A percentile compares a stretch with the other conserved stretches of the same genome.
phyloP scores from a whole-genome alignment of 2,888 invertebrate species.

The Miltochrista miniata region DNA sequence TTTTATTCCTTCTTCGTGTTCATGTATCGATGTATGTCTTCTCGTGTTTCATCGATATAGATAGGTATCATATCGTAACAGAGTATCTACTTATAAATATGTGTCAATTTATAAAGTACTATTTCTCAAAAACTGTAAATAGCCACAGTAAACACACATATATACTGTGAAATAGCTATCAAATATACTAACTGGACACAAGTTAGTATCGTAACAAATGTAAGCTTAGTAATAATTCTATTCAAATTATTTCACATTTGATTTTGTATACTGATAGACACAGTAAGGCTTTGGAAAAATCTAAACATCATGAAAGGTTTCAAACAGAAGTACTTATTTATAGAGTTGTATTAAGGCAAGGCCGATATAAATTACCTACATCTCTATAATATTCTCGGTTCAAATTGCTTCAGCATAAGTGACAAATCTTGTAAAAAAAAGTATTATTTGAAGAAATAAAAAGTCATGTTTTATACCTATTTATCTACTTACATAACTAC shows the following conservation, averaged over 20 bases:
- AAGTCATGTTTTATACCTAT: no score
- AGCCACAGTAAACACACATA: no score
- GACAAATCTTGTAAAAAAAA: neutral
- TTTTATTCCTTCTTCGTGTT: slow-evolving; percentile 39
- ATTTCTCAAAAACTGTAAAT: slow-evolving; percentile 10
- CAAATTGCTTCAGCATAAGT: neutral
- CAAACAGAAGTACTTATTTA: neutral
- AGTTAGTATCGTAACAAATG: no score
- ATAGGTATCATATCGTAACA: slow-evolving; percentile 22
- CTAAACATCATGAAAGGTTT: neutral
- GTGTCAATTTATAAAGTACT: slow-evolving; percentile 10
- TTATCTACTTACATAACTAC: no score
- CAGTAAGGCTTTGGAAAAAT: no score
- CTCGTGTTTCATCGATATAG: slow-evolving; percentile 23
- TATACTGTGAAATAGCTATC: no score
- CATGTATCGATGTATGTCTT: slow-evolving; percentile 19
- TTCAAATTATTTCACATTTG: no score
- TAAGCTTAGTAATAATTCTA: neutral
- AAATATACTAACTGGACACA: neutral
- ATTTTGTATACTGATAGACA: no score
- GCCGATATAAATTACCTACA: no score
- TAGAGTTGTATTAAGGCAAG: no score
- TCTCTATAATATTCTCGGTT: no score
- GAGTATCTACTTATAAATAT: slow-evolving; percentile 13
- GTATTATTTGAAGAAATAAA: no score